Percentiles rank a stretch among this genome's conserved stretches.
phyloP scores from a whole-genome alignment of 2,113 vertebrate species.

The Epinephelus lanceolatus region DNA sequence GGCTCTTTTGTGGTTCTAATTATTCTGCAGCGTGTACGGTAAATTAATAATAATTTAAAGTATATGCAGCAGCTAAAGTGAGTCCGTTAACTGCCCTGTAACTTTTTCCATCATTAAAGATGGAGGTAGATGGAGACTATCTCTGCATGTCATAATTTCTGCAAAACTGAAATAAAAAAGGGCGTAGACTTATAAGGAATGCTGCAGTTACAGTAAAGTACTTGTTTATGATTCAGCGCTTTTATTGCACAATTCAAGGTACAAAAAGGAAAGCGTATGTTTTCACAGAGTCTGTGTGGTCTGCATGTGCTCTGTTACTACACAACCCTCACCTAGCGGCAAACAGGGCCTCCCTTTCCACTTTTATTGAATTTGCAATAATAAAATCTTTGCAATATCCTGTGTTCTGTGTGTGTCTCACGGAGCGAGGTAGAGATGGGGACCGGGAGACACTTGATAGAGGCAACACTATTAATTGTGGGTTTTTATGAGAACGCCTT shows the following conservation, averaged over 20 bases:
- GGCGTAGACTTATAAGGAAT: neutral
- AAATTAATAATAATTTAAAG: neutral
- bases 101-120: conserved; percentile 18
- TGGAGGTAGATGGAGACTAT: neutral
- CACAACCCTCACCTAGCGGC: conserved; percentile 50
- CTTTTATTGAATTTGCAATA: conserved; percentile 86
- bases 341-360: conserved; percentile 67
- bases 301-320: conserved; percentile 24
- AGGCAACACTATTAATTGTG: conserved; percentile 86
- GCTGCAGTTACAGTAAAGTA: conserved; percentile 1
- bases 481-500: conserved; percentile 76
- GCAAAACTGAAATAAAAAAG: neutral
- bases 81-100: neutral
- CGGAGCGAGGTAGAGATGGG: conserved; percentile 68
- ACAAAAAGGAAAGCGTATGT: neutral
- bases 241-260: conserved; percentile 1
- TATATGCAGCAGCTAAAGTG: conserved; percentile 2
- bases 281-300: conserved; percentile 22
- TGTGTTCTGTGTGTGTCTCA: conserved; percentile 74
- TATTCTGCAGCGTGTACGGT: neutral
- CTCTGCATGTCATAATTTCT: neutral
- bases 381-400: conserved; percentile 88
- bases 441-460: conserved; percentile 75
- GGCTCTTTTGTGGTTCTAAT: neutral
- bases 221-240: conserved; percentile 9